phyloP scores from a whole-genome alignment of 2,888 invertebrate genomes.

The Tanaodytes sp. region DNA sequence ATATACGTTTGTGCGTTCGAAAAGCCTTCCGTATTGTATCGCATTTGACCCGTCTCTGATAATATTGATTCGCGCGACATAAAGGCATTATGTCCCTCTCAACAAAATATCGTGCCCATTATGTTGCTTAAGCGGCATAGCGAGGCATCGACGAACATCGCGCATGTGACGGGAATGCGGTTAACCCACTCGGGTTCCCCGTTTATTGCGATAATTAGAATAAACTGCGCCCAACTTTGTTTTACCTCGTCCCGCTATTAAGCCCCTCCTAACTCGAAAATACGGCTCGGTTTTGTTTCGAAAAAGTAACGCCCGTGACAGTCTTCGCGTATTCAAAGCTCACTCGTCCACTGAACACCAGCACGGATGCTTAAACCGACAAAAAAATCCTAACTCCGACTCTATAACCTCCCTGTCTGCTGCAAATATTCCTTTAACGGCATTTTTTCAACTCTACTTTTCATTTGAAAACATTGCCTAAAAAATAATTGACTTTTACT shows the following conservation, averaged over 20 bases:
- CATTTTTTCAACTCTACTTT: no score
- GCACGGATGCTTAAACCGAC: no score
- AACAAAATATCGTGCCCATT: conserved; percentile 6
- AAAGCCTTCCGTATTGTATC: conserved; percentile 2
- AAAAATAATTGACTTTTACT: no score
- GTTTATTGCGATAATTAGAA: conserved; percentile 34
- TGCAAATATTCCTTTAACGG: no score
- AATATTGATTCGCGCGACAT: conserved; percentile 23
- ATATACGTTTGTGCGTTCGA: no score
- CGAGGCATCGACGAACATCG: conserved; percentile 21
- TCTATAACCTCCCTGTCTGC: no score
- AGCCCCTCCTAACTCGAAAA: conserved; percentile 9
- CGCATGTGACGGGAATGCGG: conserved; percentile 27
- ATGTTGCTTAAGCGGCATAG: conserved; percentile 13
- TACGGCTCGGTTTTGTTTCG: no score
- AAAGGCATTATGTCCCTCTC: conserved; percentile 10
- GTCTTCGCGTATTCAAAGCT: no score
- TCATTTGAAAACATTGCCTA: no score
- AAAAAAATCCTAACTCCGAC: no score
- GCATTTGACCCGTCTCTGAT: conserved; percentile 14
- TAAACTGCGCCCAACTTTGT: conserved; percentile 24
- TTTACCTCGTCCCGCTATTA: conserved; percentile 20
- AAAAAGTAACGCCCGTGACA: no score
- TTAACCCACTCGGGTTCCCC: conserved; percentile 22
- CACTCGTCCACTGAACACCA: no score